Percentiles rank a stretch among this genome's conserved stretches.
Evolutionary conservation across 2,797 vertebrate species (phyloP).

Genomic region (Protonibea diacanthus): DNA sequence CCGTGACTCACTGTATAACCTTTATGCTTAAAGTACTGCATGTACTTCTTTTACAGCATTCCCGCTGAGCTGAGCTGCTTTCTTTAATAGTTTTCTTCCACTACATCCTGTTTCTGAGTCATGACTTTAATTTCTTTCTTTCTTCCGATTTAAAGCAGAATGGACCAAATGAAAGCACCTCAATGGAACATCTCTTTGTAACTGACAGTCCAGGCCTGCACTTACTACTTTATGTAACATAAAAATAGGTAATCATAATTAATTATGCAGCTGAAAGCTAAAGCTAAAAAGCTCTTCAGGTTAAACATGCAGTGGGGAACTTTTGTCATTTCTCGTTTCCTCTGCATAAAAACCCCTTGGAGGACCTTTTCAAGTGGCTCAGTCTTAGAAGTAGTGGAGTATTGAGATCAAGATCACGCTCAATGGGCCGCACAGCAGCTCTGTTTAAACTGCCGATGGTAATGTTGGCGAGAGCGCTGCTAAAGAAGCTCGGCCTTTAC

Average conservation of each 20-base stretch:
- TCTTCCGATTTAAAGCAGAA: background rate
- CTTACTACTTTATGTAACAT: background rate
- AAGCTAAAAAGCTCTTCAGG: background rate
- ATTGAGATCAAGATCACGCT: background rate
- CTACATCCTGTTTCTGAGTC: background rate
- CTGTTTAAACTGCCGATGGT: background rate
- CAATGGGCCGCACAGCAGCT: background rate
- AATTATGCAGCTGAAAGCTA: slow-evolving; percentile 4
- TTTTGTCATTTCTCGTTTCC: background rate
- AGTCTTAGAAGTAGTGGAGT: background rate
- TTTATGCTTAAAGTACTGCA: background rate
- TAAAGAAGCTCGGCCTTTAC: background rate
- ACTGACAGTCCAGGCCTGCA: slow-evolving; percentile 6
- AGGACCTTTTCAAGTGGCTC: background rate
- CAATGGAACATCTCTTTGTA: background rate
- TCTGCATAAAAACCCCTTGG: background rate
- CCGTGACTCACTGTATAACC: background rate
- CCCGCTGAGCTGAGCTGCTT: background rate
- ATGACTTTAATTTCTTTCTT: background rate
- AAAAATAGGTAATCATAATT: background rate
- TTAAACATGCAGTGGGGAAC: background rate
- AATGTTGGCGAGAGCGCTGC: background rate
- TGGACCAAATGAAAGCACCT: background rate
- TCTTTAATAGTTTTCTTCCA: background rate
- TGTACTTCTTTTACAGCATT: background rate